Base-by-base conservation (phyloP, 2,797 vertebrate genomes). In the Craterocephalus amniculus region DNA sequence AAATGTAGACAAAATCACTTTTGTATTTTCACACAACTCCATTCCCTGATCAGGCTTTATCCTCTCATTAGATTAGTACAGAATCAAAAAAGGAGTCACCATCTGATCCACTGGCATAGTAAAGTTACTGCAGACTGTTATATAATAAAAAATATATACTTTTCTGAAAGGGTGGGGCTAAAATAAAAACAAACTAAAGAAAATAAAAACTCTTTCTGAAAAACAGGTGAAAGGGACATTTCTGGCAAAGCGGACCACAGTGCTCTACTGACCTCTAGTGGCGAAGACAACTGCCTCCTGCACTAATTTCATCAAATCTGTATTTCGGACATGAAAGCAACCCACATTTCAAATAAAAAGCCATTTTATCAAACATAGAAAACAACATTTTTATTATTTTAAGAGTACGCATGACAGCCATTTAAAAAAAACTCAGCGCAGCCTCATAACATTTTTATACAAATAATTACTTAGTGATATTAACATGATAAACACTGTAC, bases 371-470 rank as follows among this genome's bases (percentile, higher is more conserved):
- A 60, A 77, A 81, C n/a, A 63, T 24, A 20, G 31, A 66, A 72
- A 63, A 70, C n/a, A 63, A 70, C n/a, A 67, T 10, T 13, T 80
- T 72, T 92, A 45, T 92, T 90, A 91, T 92, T 91, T 92, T 88
- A 74, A 80, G 56, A 79, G 43, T 54, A 61, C 2, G 49, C 52
- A 35, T 67, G 59, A 83, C 43, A 74, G 72, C 80, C 48, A 80
- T 88, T 86, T 78, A 26, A 26, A 24, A 43, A 68, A 76, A 80
- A 89, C 87, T 73, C 52, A 82, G 76, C 69, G 74, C 49, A 78
- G 66, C 49, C 76, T 71, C 48, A 64, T 71, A 61, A 1, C n/a
- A 1, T 77, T 86, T 88, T 84, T 80, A 78, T 80, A 84, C 69
- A 87, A 80, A 83, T 60, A 67, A 60, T 79, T 64, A 70, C 56